phyloP scores from a whole-genome alignment of 1,140 invertebrate species.

The Halesus radiatus region DNA sequence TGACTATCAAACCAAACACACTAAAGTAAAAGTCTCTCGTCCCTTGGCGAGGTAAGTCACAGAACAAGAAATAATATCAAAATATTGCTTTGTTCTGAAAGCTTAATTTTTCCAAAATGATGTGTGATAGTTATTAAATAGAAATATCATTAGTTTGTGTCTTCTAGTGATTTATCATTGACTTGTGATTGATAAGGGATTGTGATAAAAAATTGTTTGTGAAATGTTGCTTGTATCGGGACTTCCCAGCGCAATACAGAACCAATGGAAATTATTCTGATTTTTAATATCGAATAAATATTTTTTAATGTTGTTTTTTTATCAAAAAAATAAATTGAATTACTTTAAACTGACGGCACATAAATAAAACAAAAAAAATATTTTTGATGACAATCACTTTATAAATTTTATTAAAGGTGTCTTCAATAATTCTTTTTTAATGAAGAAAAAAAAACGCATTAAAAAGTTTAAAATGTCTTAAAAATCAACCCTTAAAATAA shows the following conservation, averaged over 20 bases:
- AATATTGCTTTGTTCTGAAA: neutral
- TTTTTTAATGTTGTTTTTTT: no score
- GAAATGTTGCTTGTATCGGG: neutral
- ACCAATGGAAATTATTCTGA: neutral
- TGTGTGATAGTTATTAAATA: neutral
- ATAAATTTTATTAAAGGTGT: no score
- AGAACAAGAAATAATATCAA: neutral
- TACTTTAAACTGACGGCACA: no score
- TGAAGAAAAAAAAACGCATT: no score
- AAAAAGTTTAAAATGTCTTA: no score
- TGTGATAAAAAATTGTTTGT: neutral
- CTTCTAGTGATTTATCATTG: slow-evolving; percentile 19
- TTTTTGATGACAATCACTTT: no score
- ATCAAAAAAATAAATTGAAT: no score
- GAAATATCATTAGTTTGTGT: neutral
- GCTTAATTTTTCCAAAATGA: slow-evolving; percentile 1
- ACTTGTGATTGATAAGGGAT: neutral
- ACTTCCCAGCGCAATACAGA: neutral
- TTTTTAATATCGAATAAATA: neutral
- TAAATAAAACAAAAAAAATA: no score
- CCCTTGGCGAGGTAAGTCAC: slow-evolving; percentile 48
- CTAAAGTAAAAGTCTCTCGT: slow-evolving; percentile 40
- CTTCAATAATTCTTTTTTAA: no score
- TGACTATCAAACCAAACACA: slow-evolving; percentile 41
- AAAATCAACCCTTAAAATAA: no score